Evolutionary conservation across 2,888 invertebrate species (phyloP).

Genomic region (Xestia rhomboidea): DNA sequence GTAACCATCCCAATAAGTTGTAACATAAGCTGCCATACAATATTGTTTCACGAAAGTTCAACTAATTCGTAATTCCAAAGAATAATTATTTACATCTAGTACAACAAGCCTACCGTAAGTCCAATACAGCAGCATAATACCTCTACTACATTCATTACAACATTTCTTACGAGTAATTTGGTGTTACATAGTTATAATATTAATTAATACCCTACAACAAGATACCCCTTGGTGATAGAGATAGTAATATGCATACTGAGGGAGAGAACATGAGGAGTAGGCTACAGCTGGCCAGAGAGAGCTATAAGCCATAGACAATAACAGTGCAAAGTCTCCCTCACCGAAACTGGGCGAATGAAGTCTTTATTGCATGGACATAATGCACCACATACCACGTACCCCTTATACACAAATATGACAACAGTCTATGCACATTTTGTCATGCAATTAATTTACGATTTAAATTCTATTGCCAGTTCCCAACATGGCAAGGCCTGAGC

Average conservation of each 20-base stretch:
- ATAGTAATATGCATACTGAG: background rate
- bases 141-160: background rate
- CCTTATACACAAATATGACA: background rate
- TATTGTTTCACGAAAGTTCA: background rate
- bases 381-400: background rate
- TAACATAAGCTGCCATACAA: conserved; percentile 23
- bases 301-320: background rate
- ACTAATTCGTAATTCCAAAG: background rate
- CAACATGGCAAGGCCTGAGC: background rate
- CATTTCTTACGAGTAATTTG: conserved; percentile 1
- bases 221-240: background rate
- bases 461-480: background rate
- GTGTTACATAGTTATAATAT: conserved; percentile 12
- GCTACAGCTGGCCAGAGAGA: background rate
- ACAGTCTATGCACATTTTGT: conserved; percentile 11
- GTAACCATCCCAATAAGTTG: background rate
- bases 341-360: background rate
- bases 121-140: background rate
- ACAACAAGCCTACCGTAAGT: conserved; percentile 3
- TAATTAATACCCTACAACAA: conserved; percentile 1
- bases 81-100: conserved; percentile 32
- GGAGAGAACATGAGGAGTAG: background rate
- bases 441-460: background rate
- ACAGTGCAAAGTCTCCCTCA: background rate
- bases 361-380: background rate